Evolutionary conservation across 1,140 invertebrate species (phyloP).

Genomic region (Chrysoperla carnea): DNA sequence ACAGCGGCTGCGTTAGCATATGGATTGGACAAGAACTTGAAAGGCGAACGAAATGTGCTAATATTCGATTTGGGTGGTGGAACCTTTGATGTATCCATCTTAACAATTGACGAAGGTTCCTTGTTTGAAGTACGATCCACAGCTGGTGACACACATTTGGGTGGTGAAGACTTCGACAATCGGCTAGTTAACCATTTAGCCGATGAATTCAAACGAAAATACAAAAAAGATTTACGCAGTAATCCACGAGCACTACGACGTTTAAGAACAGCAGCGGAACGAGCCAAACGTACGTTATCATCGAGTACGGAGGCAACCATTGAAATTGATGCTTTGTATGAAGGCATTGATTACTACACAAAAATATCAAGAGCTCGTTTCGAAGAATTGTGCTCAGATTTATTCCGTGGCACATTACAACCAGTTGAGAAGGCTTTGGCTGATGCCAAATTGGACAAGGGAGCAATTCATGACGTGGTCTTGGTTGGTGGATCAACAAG

Average conservation of each 20-base stretch:
- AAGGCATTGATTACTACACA: constrained; percentile 72
- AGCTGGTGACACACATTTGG: constrained; percentile 49
- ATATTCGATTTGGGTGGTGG: constrained; percentile 61
- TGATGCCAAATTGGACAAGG: constrained; percentile 61
- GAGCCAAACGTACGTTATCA: constrained; percentile 45
- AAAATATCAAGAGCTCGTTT: constrained; percentile 69
- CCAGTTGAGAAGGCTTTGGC: constrained; percentile 54
- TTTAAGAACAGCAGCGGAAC: constrained; percentile 56
- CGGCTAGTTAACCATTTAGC: constrained; percentile 47
- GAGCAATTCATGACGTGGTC: constrained; percentile 41
- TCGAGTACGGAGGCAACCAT: constrained; percentile 49
- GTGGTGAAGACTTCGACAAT: constrained; percentile 65
- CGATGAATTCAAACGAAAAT: constrained; percentile 68
- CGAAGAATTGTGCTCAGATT: constrained; percentile 74
- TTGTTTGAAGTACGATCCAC: constrained; percentile 65
- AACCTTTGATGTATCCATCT: constrained; percentile 72
- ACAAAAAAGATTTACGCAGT: constrained; percentile 54
- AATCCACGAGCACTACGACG: constrained; percentile 66
- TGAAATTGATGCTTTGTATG: constrained; percentile 55
- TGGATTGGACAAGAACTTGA: constrained; percentile 68
- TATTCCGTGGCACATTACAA: constrained; percentile 47
- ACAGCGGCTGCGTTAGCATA: constrained; percentile 72
- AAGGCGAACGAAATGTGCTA: constrained; percentile 59
- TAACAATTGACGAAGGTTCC: constrained; percentile 72
- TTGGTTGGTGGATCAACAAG: constrained; percentile 39